A percentile compares a stretch with the other conserved stretches of the same genome.
Evolutionary conservation across 2,797 vertebrate species (phyloP).

Genomic region (Mormyrus hasselquistii): DNA sequence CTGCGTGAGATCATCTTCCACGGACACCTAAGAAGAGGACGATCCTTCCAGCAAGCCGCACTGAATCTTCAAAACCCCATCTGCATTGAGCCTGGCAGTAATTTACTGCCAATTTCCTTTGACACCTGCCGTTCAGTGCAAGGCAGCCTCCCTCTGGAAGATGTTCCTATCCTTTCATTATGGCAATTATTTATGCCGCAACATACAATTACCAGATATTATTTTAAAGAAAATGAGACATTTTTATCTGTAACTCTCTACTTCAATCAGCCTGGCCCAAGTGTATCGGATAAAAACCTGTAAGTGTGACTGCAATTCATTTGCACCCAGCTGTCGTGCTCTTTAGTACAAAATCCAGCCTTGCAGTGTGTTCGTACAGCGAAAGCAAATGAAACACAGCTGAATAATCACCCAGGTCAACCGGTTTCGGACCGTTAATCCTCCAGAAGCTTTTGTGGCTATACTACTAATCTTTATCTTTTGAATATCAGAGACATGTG

Average conservation of each 20-base stretch:
- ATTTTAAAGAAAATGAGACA: neutral
- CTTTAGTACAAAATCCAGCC: neutral
- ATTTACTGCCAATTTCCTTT: neutral
- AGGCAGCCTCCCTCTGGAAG: neutral
- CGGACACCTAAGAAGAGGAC: neutral
- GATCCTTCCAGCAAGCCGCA: neutral
- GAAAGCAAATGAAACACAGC: neutral
- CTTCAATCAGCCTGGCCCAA: neutral
- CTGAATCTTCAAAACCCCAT: neutral
- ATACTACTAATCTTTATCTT: neutral
- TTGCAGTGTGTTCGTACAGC: neutral
- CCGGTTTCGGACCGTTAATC: neutral
- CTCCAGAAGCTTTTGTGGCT: neutral
- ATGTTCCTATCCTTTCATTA: neutral
- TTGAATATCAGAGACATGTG: neutral
- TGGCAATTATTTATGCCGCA: neutral
- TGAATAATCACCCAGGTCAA: neutral
- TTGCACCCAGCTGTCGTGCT: neutral
- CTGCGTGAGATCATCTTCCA: neutral
- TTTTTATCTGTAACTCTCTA: neutral
- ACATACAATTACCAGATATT: neutral
- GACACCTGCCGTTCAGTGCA: neutral
- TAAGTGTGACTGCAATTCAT: neutral
- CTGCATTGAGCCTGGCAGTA: neutral
- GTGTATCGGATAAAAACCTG: neutral